Evolutionary conservation across 2,888 invertebrate genomes (phyloP).

Genomic region (Drosophila neonasuta): DNA sequence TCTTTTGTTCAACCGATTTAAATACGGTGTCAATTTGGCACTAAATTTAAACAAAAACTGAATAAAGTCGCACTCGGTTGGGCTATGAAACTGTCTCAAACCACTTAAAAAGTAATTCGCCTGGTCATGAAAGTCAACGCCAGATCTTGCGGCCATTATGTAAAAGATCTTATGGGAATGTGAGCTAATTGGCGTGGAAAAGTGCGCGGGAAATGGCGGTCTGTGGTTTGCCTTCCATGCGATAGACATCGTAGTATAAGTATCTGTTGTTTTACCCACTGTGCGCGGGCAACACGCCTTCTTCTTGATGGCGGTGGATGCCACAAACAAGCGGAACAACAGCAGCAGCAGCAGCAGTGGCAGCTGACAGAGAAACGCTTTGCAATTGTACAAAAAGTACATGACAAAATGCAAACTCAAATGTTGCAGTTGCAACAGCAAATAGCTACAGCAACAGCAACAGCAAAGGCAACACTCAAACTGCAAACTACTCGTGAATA

Average conservation of each 20-base stretch:
- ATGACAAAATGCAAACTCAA: conserved; percentile 50
- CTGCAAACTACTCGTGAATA: conserved; percentile 44
- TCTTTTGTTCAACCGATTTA: background rate
- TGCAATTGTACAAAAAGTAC: conserved; percentile 41
- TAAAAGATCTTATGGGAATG: conserved; percentile 47
- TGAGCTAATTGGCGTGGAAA: conserved; percentile 68
- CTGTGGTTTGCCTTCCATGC: conserved; percentile 22
- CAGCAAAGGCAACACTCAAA: conserved; percentile 4
- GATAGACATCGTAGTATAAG: conserved; percentile 35
- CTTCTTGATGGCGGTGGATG: conserved; percentile 6
- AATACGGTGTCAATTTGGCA: background rate
- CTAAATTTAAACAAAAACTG: background rate
- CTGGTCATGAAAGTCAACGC: conserved; percentile 20
- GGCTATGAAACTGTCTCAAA: conserved; percentile 5
- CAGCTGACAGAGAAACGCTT: conserved; percentile 22
- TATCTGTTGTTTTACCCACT: conserved; percentile 21
- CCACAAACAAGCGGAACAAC: conserved; percentile 51
- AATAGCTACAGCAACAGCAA: conserved; percentile 9
- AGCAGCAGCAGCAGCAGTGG: background rate
- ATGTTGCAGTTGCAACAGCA: conserved; percentile 38
- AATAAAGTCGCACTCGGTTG: background rate
- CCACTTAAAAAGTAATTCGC: conserved; percentile 20
- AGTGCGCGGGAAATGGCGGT: conserved; percentile 22
- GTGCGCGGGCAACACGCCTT: conserved; percentile 7
- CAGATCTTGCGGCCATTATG: conserved; percentile 42